These are phyloP conservation scores for Vipera ursinii DNA, from an alignment of 2,797 vertebrate genomes.

Conservation along the genomic window DNA sequence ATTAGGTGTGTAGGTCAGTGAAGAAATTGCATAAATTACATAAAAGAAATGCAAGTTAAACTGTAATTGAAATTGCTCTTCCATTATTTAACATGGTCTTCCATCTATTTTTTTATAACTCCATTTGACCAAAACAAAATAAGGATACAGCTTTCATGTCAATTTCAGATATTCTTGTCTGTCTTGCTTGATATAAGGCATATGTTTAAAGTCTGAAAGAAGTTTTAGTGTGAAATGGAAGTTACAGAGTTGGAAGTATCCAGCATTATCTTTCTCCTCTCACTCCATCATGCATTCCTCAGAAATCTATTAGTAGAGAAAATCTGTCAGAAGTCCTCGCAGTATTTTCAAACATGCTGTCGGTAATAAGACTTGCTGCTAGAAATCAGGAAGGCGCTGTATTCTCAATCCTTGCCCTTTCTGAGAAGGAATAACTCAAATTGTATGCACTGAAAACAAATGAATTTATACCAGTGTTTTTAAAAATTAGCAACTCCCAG, in stretches of 20 bases:
- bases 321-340: background rate
- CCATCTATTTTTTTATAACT: background rate
- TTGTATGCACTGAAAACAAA: background rate
- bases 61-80: background rate
- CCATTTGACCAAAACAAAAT: background rate
- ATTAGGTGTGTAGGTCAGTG: background rate
- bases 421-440: background rate
- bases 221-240: background rate
- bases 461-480: background rate
- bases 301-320: background rate
- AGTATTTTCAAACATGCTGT: background rate
- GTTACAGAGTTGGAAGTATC: background rate
- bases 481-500: background rate
- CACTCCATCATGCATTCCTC: background rate
- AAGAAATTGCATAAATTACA: background rate
- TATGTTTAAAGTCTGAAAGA: background rate
- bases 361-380: background rate
- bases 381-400: background rate
- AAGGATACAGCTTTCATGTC: background rate
- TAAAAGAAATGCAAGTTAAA: background rate
- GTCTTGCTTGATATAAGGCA: background rate
- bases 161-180: background rate
- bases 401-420: background rate
- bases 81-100: background rate
- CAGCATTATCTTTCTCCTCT: background rate